These are phyloP conservation scores for Dysidea cf. avara DNA, from an alignment of 37 sponge, comb jelly and placozoan species.

Conservation along the genomic window DNA sequence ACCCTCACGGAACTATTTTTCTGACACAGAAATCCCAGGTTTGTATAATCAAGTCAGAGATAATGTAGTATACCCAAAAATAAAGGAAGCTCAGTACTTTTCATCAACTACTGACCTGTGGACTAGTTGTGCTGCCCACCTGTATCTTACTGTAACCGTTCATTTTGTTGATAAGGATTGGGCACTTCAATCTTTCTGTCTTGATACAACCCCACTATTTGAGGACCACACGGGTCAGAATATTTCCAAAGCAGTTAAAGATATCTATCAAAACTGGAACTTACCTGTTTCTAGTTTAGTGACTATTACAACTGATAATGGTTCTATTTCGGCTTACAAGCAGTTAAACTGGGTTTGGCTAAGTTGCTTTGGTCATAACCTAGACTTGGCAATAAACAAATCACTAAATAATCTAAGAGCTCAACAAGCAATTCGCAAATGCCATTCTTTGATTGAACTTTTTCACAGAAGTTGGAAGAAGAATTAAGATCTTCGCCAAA, in stretches of 20 bases:
- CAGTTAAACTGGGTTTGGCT: constrained; percentile 6
- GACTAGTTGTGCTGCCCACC: background rate
- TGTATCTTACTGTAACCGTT: constrained; percentile 9
- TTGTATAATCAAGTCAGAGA: constrained; percentile 9
- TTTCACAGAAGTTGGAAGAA: constrained; percentile 35
- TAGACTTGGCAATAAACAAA: constrained; percentile 17
- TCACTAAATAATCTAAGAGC: constrained; percentile 1
- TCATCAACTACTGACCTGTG: constrained; percentile 21
- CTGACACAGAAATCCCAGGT: background rate
- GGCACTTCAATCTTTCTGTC: background rate
- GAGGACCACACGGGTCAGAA: constrained; percentile 14
- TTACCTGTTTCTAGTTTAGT: background rate
- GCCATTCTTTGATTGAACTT: constrained; percentile 2
- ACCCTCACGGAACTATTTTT: constrained; percentile 5
- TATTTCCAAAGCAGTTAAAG: constrained; percentile 1
- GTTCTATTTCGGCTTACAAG: constrained; percentile 4
- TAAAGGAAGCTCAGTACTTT: constrained; percentile 9
- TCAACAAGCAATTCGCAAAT: constrained; percentile 1
- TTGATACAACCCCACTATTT: background rate
- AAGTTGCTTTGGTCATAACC: constrained; percentile 28
- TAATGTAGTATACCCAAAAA: background rate
- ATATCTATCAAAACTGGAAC: constrained; percentile 4
- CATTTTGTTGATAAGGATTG: constrained; percentile 13
- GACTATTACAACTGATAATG: constrained; percentile 18
- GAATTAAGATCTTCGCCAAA: constrained; percentile 10